A percentile compares a stretch with the other conserved stretches of the same genome.
phyloP scores from a whole-genome alignment of 2,797 vertebrate genomes.

The Muraenolepis orangiensis region DNA sequence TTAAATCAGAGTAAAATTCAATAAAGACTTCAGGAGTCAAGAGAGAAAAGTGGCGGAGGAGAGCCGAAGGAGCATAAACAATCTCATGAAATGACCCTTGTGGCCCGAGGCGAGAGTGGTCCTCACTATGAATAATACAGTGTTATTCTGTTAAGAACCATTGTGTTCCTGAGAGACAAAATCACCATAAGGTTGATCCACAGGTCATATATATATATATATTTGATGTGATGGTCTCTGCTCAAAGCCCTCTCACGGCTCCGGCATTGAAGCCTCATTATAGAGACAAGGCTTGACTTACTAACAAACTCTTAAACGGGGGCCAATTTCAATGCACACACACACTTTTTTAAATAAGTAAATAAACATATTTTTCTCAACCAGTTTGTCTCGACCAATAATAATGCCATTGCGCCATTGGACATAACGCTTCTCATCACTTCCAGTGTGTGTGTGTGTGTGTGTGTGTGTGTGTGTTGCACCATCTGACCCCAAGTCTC shows the following conservation, averaged over 20 bases:
- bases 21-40: conserved; percentile 48
- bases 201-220: conserved; percentile 30
- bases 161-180: conserved; percentile 31
- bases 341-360: no score
- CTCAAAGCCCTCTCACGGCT: conserved; percentile 37
- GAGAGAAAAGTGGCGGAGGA: conserved; percentile 26
- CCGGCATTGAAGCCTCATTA: conserved; percentile 44
- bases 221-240: conserved; percentile 19
- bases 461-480: no score
- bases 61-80: conserved; percentile 10
- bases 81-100: background rate
- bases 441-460: no score
- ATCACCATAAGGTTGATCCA: conserved; percentile 15
- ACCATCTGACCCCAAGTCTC: no score
- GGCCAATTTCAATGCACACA: conserved; percentile 43
- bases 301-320: conserved; percentile 42
- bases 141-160: background rate
- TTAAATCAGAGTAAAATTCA: conserved; percentile 57
- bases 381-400: no score
- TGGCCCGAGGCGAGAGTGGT: background rate
- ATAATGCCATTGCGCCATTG: no score
- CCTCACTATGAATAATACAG: background rate
- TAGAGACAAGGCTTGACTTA: conserved; percentile 54
- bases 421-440: no score
- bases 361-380: no score